phyloP scores from a whole-genome alignment of 2,797 vertebrate genomes.

The Darevskia nairensis region DNA sequence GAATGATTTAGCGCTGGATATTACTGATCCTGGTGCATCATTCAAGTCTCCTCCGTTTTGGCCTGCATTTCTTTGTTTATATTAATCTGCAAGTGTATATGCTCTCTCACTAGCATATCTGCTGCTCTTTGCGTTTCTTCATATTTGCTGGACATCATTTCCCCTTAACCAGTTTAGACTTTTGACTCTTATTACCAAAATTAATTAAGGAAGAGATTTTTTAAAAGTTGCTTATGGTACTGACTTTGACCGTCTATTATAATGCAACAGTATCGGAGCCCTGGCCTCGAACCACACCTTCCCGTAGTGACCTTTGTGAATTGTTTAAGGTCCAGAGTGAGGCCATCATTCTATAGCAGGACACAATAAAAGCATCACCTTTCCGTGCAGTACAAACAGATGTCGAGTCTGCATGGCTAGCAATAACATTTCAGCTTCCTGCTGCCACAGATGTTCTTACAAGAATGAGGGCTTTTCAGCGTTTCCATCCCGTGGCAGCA shows the following conservation, averaged over 20 bases:
- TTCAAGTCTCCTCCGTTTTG: not conserved
- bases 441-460: conserved; percentile 61
- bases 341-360: conserved; percentile 64
- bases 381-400: conserved; percentile 62
- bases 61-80: conserved; percentile 2
- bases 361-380: conserved; percentile 64
- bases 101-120: conserved; percentile 10
- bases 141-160: conserved; percentile 10
- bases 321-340: conserved; percentile 64
- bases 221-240: conserved; percentile 16
- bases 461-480: conserved; percentile 20
- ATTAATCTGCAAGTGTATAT: not conserved
- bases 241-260: not conserved
- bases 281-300: conserved; percentile 61
- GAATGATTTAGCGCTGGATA: not conserved
- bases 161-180: conserved; percentile 32
- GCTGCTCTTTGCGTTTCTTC: conserved; percentile 38
- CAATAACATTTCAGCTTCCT: conserved; percentile 70
- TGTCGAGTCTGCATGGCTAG: conserved; percentile 59
- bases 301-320: conserved; percentile 43
- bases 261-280: conserved; percentile 17
- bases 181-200: conserved; percentile 39
- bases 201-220: conserved; percentile 28
- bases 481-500: not conserved
- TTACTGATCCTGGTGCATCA: not conserved